Evolutionary conservation across 2,113 vertebrate genomes (phyloP).

Genomic region (Pithys albifrons): DNA sequence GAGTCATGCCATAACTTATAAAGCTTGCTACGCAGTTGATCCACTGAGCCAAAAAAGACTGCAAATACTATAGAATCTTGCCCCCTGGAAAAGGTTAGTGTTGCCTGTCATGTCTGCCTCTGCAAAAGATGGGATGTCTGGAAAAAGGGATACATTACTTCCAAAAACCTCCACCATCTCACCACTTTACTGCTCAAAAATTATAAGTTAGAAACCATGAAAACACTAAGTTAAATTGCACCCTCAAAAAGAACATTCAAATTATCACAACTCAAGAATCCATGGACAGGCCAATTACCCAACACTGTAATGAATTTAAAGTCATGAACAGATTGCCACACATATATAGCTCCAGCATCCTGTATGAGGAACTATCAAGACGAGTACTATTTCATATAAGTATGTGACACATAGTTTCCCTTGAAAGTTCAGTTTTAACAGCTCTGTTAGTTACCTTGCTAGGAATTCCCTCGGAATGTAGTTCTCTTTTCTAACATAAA

Average conservation of each 20-base stretch:
- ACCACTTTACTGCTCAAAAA: not conserved
- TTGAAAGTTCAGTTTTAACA: not conserved
- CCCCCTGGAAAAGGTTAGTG: not conserved
- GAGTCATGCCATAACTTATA: not conserved
- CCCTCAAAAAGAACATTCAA: not conserved
- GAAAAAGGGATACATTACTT: not conserved
- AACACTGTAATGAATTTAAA: not conserved
- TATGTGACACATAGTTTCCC: not conserved
- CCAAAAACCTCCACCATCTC: not conserved
- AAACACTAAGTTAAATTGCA: not conserved
- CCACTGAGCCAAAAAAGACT: not conserved
- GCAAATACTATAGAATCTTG: not conserved
- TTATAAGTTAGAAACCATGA: not conserved
- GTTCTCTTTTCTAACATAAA: not conserved
- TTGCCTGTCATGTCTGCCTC: not conserved
- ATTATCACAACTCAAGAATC: not conserved
- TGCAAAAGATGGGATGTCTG: not conserved
- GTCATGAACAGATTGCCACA: not conserved
- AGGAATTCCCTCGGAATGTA: not conserved
- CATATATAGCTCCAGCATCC: not conserved
- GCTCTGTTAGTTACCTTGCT: not conserved
- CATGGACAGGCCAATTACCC: not conserved
- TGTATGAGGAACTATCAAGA: not conserved
- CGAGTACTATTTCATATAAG: not conserved
- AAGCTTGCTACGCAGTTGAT: not conserved